A percentile compares a stretch with the other conserved stretches of the same genome.
phyloP scores from a whole-genome alignment of 2,888 invertebrate genomes.

The Agonopterix heracliana region DNA sequence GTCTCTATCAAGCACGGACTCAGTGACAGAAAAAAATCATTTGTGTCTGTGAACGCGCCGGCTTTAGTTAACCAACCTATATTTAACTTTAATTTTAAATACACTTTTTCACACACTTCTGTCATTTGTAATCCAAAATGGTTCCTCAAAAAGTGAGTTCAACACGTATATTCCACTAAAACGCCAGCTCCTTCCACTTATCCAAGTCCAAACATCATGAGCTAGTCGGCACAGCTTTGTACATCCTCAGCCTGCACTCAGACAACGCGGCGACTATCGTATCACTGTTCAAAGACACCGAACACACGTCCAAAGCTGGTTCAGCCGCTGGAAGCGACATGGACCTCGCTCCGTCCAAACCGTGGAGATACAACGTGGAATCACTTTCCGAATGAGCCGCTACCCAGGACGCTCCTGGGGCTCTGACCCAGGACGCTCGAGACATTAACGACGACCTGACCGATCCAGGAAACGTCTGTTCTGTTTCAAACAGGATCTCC shows the following conservation, averaged over 20 bases:
- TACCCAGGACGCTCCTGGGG: conserved; percentile 77
- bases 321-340: conserved; percentile 78
- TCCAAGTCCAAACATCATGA: no score
- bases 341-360: conserved; percentile 62
- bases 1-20: no score
- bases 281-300: conserved; percentile 70
- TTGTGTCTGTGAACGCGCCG: no score
- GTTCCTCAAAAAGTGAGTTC: no score
- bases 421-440: conserved; percentile 77
- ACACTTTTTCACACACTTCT: no score
- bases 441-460: conserved; percentile 80
- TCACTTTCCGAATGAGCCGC: conserved; percentile 86
- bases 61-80: no score
- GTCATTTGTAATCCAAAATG: no score
- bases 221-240: conserved; percentile 60
- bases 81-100: no score
- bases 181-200: no score
- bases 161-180: no score
- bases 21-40: no score
- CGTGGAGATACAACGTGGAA: conserved; percentile 80
- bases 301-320: conserved; percentile 81
- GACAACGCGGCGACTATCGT: conserved; percentile 80
- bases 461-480: conserved; percentile 81
- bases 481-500: conserved; percentile 70
- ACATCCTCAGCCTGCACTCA: conserved; percentile 79